Percentiles rank a stretch among this genome's conserved stretches.
These are phyloP conservation scores for Cephalopholis sonnerati DNA, from an alignment of 2,113 vertebrate species.

Conservation along the genomic window DNA sequence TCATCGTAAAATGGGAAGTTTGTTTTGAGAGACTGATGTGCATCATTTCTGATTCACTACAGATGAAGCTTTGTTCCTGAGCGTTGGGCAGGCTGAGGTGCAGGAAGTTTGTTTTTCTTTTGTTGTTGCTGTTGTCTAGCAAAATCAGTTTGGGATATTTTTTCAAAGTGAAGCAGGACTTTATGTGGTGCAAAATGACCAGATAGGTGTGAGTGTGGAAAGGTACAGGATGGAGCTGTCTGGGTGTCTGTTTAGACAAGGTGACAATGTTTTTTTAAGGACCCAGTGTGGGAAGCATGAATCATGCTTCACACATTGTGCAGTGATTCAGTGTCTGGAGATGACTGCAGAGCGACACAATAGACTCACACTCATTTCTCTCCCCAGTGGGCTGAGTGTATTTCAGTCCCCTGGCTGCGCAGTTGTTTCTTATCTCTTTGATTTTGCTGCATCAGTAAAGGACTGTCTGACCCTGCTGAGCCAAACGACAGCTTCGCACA, in stretches of 20 bases:
- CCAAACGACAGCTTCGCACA: slow-evolving; percentile 17
- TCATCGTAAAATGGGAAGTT: slow-evolving; percentile 45
- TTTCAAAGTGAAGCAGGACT: neutral
- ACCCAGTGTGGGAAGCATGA: slow-evolving; percentile 40
- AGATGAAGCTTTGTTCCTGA: neutral
- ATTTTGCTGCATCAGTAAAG: slow-evolving; percentile 39
- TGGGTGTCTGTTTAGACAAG: slow-evolving; percentile 36
- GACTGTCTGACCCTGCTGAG: slow-evolving; percentile 42
- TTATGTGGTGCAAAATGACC: neutral
- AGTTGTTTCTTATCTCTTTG: slow-evolving; percentile 36
- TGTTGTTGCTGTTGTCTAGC: too few relatives aligned
- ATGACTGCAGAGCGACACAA: slow-evolving; percentile 39
- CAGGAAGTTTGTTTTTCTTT: too few relatives aligned
- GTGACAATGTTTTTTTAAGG: slow-evolving; percentile 19
- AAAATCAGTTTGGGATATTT: neutral
- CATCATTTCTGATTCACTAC: slow-evolving; percentile 45
- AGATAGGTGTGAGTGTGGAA: neutral
- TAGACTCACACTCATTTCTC: slow-evolving; percentile 11
- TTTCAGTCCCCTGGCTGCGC: slow-evolving; percentile 16
- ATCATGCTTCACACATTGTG: slow-evolving; percentile 27
- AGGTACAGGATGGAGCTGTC: slow-evolving; percentile 6
- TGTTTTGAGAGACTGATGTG: slow-evolving; percentile 31
- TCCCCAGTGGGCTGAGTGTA: slow-evolving; percentile 32
- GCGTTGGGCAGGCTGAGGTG: neutral
- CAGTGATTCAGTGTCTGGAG: slow-evolving; percentile 55